Evolutionary conservation across 2,797 vertebrate genomes (phyloP), one percentile per base, ranked within the genome.

Genomic region (Iguana delicatissima): DNA sequence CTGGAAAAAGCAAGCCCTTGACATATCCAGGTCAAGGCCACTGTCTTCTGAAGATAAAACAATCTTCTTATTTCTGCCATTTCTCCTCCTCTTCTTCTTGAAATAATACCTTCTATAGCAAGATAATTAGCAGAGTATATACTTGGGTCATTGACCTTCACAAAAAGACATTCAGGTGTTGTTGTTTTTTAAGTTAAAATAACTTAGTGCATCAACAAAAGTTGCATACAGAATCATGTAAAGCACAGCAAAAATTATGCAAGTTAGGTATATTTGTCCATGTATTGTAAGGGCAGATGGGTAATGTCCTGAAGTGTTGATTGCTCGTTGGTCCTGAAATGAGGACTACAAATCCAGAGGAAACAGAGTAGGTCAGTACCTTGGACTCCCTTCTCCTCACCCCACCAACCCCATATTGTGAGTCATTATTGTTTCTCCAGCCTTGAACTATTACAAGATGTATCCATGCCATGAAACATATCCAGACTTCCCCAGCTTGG

Each of bases 11-110:
- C 35, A 89, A 7, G 35, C 52, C 89, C 73, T 88, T 95, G 92
- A 67, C 90, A 94, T 84, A 90, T 94, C n/a, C 13, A 81, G 67
- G 29, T 89, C 94, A 69, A 93, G 91, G 93, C 92, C 77, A 91
- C 42, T 91, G 32, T 89, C 77, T 90, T 94, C 50, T 62, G 89
- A 86, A 50, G 87, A 46, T 20, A 94, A 94, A 90, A 82, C 22
- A 69, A 8, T 29, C 26, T 80, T 89, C 26, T 86, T 50, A 84
- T 93, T 95, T 62, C 81, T 92, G 89, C 89, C 20, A 89, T 46
- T 46, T 90, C 87, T 88, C 94, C 81, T 16, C 59, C 1, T 3
- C 9, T 81, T 77, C 32, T 67, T 4, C 38, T 35, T 32, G 4
- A 89, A 89, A 79, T 81, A 92, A 55, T 55, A 50, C 91, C 89